These are phyloP conservation scores for Channa argus DNA, from an alignment of 2,113 vertebrate genomes.

Conservation along the genomic window DNA sequence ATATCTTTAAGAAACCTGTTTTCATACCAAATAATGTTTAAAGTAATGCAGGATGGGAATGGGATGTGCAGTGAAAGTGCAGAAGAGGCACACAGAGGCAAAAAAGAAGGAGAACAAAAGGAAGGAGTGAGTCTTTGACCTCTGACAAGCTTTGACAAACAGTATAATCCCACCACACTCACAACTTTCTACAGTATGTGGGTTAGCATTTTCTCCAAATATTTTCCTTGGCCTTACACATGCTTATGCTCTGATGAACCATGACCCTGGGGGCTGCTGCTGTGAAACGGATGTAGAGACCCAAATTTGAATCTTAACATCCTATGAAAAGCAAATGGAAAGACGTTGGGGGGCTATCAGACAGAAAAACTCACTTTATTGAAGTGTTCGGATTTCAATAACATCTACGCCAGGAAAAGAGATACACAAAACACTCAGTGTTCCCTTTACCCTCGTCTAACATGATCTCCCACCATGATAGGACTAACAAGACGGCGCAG, in stretches of 20 bases:
- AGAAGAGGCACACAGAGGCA: background rate
- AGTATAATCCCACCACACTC: slow-evolving; percentile 48
- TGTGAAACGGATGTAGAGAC: slow-evolving; percentile 60
- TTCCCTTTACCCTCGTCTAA: background rate
- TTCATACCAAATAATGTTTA: slow-evolving; percentile 24
- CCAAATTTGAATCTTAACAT: slow-evolving; percentile 61
- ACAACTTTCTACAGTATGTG: slow-evolving; percentile 42
- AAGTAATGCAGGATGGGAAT: slow-evolving; percentile 8
- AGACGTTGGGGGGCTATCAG: slow-evolving; percentile 30
- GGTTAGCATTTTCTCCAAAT: slow-evolving; percentile 70
- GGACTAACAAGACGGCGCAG: slow-evolving; percentile 26
- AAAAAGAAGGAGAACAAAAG: slow-evolving; percentile 1
- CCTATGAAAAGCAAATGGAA: slow-evolving; percentile 56
- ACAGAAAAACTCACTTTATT: slow-evolving; percentile 12
- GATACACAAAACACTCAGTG: background rate
- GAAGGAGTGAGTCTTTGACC: slow-evolving; percentile 35
- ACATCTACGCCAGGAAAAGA: slow-evolving; percentile 19
- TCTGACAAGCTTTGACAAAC: slow-evolving; percentile 37
- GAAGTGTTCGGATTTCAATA: slow-evolving; percentile 28
- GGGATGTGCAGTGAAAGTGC: background rate
- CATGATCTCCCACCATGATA: slow-evolving; percentile 19
- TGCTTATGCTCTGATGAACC: slow-evolving; percentile 73
- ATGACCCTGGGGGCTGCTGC: slow-evolving; percentile 39
- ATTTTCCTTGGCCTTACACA: slow-evolving; percentile 69
- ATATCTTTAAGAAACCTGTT: slow-evolving; percentile 25